Conservation (phyloP, 1,140 invertebrate species). For the Drosophila murphyi region DNA sequence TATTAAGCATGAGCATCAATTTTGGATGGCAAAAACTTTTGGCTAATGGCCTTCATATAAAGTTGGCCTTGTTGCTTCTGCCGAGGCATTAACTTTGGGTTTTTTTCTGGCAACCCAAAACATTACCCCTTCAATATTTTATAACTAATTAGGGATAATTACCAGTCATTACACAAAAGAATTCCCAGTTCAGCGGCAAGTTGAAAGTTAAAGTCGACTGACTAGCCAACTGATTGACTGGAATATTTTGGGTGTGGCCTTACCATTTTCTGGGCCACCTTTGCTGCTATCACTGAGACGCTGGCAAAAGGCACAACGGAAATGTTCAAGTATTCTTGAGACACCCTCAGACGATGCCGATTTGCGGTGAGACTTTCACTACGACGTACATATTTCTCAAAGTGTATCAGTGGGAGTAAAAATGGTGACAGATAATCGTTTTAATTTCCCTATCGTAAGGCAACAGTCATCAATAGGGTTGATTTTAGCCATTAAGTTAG, state of each 20-base stretch:
- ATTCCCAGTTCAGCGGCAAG: slow-evolving; percentile 50
- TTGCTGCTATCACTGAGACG: slow-evolving; percentile 6
- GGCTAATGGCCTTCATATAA: slow-evolving; percentile 51
- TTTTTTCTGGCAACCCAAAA: slow-evolving; percentile 34
- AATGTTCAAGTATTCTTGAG: too few species aligned
- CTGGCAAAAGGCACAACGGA: background rate
- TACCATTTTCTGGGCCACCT: slow-evolving; percentile 2
- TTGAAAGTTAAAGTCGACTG: slow-evolving; percentile 44
- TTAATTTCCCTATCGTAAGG: too few species aligned
- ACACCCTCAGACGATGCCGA: too few species aligned
- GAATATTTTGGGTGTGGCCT: slow-evolving; percentile 8
- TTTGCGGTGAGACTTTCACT: too few species aligned
- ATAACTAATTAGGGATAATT: slow-evolving; percentile 82
- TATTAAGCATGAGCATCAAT: slow-evolving; percentile 13
- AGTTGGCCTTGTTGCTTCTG: slow-evolving; percentile 30
- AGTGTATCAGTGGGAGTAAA: too few species aligned
- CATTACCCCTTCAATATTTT: slow-evolving; percentile 77
- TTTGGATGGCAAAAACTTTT: slow-evolving; percentile 47
- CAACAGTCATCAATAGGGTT: too few species aligned
- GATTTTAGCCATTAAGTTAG: too few species aligned
- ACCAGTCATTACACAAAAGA: slow-evolving; percentile 69
- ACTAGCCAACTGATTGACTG: slow-evolving; percentile 15
- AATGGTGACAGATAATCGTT: too few species aligned
- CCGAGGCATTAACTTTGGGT: background rate
- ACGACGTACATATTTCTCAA: too few species aligned